Base-by-base conservation (phyloP, 2,113 vertebrate genomes). In the Stictonetta naevosa region DNA sequence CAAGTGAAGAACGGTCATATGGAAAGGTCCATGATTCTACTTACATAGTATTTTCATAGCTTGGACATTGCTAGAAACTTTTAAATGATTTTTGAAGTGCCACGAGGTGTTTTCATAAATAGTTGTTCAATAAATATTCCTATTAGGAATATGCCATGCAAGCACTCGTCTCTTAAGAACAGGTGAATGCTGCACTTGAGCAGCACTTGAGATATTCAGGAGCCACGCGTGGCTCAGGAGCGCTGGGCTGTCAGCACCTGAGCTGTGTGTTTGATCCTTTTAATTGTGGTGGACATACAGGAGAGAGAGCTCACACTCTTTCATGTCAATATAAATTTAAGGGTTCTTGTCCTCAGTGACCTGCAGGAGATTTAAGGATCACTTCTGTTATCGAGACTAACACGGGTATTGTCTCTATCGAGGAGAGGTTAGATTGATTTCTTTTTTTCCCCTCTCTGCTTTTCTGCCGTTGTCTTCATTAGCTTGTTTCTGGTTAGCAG, bases 401-500 rank as follows among this genome's bases (percentile, higher is more conserved):
- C 60, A 36, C 84, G 55, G 75, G 9, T 92, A 38, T 66, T 23
- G 26, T 82, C 59, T 34, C 90, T 26, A 76, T 81, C 68, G 88
- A 52, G 60, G 72, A 40, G 83, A 84, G 44, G 79, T 79, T 23
- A 60, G 44, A 73, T 84, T 28, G 40, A 48, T 83, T 10, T 62
- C 62, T 76, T 58, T 55, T 15, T 21, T 6, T 10, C 56, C 64
- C 13, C 67, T 44, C 55, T 6, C 38, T 40, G 3, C 64, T 72
- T 56, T 86, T 92, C 60, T 84, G 48, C 75, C 3, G 3, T 60
- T 10, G 46, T 56, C 67, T 96, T 94, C 62, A 90, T 90, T 91
- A 92, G 60, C 66, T 88, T 60, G 80, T 10, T 86, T 92, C 52
- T 64, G n/a, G 73, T 72, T 91, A 86, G 48, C 86, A 91, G 86